These are phyloP conservation scores for Drosophila anceps DNA, from an alignment of 2,888 invertebrate genomes.

Conservation along the genomic window DNA sequence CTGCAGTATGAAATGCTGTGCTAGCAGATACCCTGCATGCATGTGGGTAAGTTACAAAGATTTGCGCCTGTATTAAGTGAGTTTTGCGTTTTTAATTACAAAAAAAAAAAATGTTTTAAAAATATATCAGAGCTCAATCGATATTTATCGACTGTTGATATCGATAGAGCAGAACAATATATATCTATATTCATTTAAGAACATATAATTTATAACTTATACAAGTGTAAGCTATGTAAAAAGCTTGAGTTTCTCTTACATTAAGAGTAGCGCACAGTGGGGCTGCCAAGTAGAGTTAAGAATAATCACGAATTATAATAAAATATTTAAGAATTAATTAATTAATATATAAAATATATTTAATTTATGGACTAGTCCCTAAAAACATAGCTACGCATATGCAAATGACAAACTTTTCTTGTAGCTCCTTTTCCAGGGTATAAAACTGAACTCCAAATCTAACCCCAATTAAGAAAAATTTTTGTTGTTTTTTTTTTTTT, in stretches of 20 bases:
- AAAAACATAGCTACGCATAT: neutral
- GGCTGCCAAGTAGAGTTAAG: neutral
- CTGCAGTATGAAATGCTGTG: neutral
- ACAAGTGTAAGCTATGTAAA: neutral
- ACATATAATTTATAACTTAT: neutral
- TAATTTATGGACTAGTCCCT: neutral
- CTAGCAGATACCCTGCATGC: neutral
- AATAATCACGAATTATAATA: neutral
- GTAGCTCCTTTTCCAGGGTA: neutral
- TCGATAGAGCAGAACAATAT: neutral
- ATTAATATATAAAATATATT: neutral
- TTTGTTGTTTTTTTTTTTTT: conserved; percentile 11
- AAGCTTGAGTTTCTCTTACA: too few species aligned
- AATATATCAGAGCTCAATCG: neutral
- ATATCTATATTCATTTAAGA: neutral
- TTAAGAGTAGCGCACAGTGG: too few species aligned
- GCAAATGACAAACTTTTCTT: neutral
- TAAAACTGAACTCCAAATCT: conserved; percentile 46
- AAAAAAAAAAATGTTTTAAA: too few species aligned
- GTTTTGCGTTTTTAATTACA: too few species aligned
- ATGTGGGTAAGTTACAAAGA: neutral
- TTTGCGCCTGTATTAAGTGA: too few species aligned
- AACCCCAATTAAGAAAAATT: conserved; percentile 51
- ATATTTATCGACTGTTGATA: neutral
- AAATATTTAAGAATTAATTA: too few species aligned